These are phyloP conservation scores for Tenthredo notha DNA, from an alignment of 2,888 invertebrate species.

Conservation along the genomic window DNA sequence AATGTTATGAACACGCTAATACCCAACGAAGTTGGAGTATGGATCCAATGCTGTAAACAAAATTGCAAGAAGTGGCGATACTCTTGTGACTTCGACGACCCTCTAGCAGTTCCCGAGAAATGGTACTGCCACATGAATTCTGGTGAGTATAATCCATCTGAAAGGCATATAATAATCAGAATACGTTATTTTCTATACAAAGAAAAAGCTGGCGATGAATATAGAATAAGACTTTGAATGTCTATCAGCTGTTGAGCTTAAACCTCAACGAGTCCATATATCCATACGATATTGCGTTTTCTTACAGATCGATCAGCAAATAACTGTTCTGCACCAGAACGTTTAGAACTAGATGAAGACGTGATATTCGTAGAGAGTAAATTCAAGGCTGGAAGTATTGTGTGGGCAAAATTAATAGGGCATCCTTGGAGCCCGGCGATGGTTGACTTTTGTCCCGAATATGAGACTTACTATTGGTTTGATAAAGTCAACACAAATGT, in stretches of 20 bases:
- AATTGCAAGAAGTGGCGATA: conserved; percentile 83
- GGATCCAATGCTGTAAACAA: conserved; percentile 81
- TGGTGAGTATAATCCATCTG: conserved; percentile 73
- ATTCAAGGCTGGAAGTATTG: conserved; percentile 84
- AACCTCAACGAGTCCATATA: not conserved
- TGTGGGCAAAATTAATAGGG: conserved; percentile 83
- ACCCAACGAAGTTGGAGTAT: conserved; percentile 78
- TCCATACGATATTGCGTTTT: conserved; percentile 13
- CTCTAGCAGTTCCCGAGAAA: conserved; percentile 80
- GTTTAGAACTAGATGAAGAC: conserved; percentile 76
- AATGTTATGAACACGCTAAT: not conserved
- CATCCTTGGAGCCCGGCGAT: conserved; percentile 89
- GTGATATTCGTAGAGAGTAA: conserved; percentile 81
- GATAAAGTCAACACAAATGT: not conserved
- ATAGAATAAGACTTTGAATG: not conserved
- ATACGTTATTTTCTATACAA: not conserved
- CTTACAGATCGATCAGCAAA: conserved; percentile 78
- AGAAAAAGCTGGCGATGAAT: not conserved
- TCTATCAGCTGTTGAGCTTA: not conserved
- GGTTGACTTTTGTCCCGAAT: conserved; percentile 85
- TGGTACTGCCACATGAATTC: conserved; percentile 84
- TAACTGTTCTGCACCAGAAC: conserved; percentile 80
- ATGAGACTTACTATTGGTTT: conserved; percentile 18
- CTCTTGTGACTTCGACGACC: conserved; percentile 80
- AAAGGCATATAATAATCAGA: not conserved